Evolutionary conservation across 2,888 invertebrate genomes (phyloP), one percentile per base, ranked within the genome.

Genomic region (Leucophora obtusa): DNA sequence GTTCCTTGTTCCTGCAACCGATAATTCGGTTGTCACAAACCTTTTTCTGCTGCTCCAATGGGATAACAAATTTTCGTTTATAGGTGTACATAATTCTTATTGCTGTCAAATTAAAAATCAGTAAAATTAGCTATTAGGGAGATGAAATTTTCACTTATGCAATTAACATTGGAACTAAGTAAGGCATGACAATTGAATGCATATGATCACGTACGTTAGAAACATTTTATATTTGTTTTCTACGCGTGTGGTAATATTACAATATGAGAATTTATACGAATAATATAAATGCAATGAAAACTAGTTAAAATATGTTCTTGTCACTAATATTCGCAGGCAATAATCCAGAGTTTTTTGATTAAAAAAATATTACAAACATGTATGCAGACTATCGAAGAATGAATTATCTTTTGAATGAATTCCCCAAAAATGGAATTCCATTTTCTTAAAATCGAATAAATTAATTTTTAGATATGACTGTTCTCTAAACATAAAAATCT

Each of bases 191-290:
- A 47, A 14, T 43, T 43, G 9, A 14, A 28, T 35, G 56, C 43
- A 66, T 66, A 71, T 50, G 60, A 71, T 60, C 79, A 79, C 79
- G 75, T 79, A 79, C 63, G 15, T 56, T 68, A 15, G 17, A 63
- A 33, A 70, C 53, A 71, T 53, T 43, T 54, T 71, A 18, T 65
- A 59, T 28, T 28, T 6, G 4, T 28, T 28, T 28, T 28, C 59
- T 11, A 59, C 47, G 69, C 69, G 74, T 79, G 79, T 74, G 74
- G 65, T 50, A 74, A 69, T 54, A 35, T 53, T 72, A 33, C 17
- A 18, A 28, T 50, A 54, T 11, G 17, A 72, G 54, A 66, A 78
- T 78, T 78, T 78, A 72, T 78, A 60, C 35, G 28, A 28, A 38
- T 35, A 72, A 60, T 72, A 24, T 47, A 59, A 54, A 6, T 28